Base-by-base conservation (phyloP, 2,888 invertebrate species). In the Ommatoiulus sabulosus region DNA sequence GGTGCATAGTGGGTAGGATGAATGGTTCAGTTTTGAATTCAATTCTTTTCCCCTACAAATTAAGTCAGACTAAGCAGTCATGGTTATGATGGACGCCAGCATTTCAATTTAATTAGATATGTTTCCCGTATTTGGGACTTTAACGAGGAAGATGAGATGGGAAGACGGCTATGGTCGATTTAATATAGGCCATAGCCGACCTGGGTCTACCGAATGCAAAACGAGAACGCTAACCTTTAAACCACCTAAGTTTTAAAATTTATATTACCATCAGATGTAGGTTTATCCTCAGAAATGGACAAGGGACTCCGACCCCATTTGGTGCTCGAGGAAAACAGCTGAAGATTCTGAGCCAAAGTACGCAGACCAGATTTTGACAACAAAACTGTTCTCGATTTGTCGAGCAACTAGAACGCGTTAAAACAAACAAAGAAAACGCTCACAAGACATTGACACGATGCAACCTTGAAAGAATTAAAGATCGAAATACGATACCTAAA, bases 281-380 rank as follows among this genome's bases (percentile, higher is more conserved):
- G 46, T 10, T 8, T 46, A 7, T 88, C 88, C 20, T 88, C 88
- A 44, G 57, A 35, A 24, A 35, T 7, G 6, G 24, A 10, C 24
- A 24, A 43, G 12, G 84, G 17, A 12, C 15, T 84, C 46, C 44
- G 12, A 20, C 84, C 72, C 63, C 88, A 86, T 88, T 89, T 89
- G 20, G 84, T 63, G 35, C 87, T 57, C n/a, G 89, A 89, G 4
- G 89, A 89, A 87, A 89, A 87, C n/a, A 63, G 35, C 44, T 87
- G 84, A n/a, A 87, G 15, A 24, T 46, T 57, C 35, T 89, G 84
- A 8, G 88, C 63, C 20, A 89, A 20, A 3, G 63, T 8, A 20
- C 87, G 88, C 24, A 89, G 24, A 84, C 88, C 89, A 12, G 88
- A 87, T 17, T 57, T 44, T 43, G 87, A 89, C 35, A 72, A 46